phyloP scores from a whole-genome alignment of 2,888 invertebrate species.

The Bugulina stolonifera region DNA sequence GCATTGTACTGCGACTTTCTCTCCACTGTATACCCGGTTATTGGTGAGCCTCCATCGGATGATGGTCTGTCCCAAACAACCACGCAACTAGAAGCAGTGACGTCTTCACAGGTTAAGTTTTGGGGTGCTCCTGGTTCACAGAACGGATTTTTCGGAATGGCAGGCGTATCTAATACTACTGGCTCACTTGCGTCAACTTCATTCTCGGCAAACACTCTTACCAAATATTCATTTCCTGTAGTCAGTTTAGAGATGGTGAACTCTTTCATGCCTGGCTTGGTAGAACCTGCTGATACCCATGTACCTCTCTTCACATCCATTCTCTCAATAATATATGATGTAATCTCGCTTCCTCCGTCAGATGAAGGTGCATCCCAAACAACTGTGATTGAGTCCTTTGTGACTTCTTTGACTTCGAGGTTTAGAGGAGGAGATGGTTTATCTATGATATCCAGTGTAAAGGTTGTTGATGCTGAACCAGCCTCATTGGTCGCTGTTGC shows the following conservation, averaged over 20 bases:
- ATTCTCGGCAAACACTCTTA: conserved; percentile 79
- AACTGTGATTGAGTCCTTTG: conserved; percentile 85
- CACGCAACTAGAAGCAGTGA: conserved; percentile 27
- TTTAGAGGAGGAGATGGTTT: conserved; percentile 62
- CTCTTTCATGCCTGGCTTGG: background rate
- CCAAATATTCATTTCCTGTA: conserved; percentile 62
- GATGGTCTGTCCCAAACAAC: conserved; percentile 27
- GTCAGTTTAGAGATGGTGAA: background rate
- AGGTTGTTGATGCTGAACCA: conserved; percentile 21
- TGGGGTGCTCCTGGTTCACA: conserved; percentile 29
- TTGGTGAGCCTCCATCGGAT: conserved; percentile 45
- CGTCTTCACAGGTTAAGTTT: conserved; percentile 22
- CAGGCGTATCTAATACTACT: background rate
- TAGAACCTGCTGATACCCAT: conserved; percentile 32
- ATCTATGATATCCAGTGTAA: background rate
- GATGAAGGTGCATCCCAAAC: conserved; percentile 77
- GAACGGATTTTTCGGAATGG: conserved; percentile 8
- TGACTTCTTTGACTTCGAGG: conserved; percentile 79
- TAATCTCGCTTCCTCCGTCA: conserved; percentile 74
- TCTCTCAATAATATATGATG: conserved; percentile 69
- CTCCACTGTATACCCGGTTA: conserved; percentile 48
- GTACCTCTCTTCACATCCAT: conserved; percentile 26
- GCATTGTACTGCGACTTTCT: conserved; percentile 64
- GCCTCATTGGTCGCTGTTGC: conserved; percentile 27
- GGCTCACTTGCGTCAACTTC: conserved; percentile 61